Conservation (phyloP, 2,888 invertebrate genomes). For the Tridacna gigas region DNA sequence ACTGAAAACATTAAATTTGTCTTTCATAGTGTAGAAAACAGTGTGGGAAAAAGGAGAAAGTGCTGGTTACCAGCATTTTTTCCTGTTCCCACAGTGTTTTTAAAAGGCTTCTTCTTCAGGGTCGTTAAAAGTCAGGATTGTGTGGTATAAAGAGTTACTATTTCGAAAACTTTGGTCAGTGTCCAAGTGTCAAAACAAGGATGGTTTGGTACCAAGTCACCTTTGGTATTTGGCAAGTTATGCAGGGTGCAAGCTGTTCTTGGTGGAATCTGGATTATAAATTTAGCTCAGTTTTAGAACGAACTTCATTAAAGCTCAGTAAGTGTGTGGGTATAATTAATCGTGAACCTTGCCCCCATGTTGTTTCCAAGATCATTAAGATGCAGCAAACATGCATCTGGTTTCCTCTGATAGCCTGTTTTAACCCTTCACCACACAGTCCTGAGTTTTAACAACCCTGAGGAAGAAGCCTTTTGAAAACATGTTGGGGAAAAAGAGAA, state of each 20-base stretch:
- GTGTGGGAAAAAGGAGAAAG: too few species aligned
- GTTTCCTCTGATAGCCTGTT: constrained; percentile 2
- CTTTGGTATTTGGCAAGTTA: neutral
- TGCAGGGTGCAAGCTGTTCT: neutral
- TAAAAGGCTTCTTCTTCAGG: too few species aligned
- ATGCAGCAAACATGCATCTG: constrained; percentile 24
- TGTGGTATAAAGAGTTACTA: too few species aligned
- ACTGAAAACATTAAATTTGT: too few species aligned
- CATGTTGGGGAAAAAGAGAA: neutral
- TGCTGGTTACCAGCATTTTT: too few species aligned
- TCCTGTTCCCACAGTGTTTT: too few species aligned
- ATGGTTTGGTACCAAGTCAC: too few species aligned
- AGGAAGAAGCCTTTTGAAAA: neutral
- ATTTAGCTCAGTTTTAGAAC: neutral
- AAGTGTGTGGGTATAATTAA: constrained; percentile 4
- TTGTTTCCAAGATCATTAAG: constrained; percentile 11
- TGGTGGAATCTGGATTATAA: neutral
- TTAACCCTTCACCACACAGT: neutral
- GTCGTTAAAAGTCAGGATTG: too few species aligned
- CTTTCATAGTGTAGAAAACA: too few species aligned
- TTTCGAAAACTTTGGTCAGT: too few species aligned
- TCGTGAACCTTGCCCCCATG: neutral
- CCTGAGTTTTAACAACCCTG: neutral
- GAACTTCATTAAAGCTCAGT: neutral
- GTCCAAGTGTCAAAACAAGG: too few species aligned